These are phyloP conservation scores for Lycia hirtaria DNA, from an alignment of 2,888 invertebrate species.

Conservation along the genomic window DNA sequence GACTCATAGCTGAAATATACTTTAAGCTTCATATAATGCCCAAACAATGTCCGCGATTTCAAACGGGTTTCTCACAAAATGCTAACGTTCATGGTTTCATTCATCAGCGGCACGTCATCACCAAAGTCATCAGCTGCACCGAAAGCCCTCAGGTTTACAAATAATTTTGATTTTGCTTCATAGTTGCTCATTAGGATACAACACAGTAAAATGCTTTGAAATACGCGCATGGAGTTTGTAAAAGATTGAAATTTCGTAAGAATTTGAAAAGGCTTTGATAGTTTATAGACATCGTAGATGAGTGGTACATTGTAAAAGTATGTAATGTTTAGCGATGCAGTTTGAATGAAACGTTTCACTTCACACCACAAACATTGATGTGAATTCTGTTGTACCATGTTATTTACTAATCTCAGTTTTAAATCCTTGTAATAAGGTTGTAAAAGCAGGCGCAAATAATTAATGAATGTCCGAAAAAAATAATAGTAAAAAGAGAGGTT, in stretches of 20 bases:
- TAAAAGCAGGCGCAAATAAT: no score
- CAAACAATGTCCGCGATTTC: constrained; percentile 2
- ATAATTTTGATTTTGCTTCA: constrained; percentile 53
- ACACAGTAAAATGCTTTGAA: constrained; percentile 21
- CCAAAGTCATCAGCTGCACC: constrained; percentile 84
- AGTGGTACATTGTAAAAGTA: neutral
- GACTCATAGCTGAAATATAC: neutral
- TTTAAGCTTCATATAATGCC: constrained; percentile 13
- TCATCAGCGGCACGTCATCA: constrained; percentile 81
- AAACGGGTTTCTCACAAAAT: constrained; percentile 35
- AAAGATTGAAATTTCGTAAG: neutral
- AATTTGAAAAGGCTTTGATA: neutral
- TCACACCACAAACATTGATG: neutral
- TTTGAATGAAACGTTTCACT: neutral
- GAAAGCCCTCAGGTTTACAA: constrained; percentile 82
- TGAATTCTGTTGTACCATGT: no score
- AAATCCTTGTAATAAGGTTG: no score
- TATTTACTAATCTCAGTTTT: no score
- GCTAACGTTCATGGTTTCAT: constrained; percentile 76
- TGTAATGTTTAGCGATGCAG: neutral
- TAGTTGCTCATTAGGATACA: constrained; percentile 17
- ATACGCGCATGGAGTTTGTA: constrained; percentile 28
- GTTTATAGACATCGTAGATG: neutral
- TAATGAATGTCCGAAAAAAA: no score
- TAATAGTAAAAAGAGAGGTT: no score